Evolutionary conservation across 2,888 invertebrate genomes (phyloP).

Genomic region (Thyatira batis): DNA sequence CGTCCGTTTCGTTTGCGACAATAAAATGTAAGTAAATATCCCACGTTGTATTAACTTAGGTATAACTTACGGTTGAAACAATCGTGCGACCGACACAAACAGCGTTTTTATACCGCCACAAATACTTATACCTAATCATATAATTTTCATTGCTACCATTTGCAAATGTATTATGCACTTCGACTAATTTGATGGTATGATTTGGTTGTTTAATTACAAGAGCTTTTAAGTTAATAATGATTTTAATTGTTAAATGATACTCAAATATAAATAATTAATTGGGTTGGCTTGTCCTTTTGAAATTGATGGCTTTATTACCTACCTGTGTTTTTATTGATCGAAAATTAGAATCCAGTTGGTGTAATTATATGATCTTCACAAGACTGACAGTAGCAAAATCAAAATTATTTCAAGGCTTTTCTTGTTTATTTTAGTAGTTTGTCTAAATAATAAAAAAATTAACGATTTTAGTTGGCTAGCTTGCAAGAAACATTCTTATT

Average conservation of each 20-base stretch:
- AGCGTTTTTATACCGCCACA: not conserved
- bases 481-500: too few relatives aligned
- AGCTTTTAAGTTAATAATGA: not conserved
- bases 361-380: not conserved
- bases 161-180: not conserved
- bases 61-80: slow-evolving; percentile 64
- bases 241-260: slow-evolving; percentile 9
- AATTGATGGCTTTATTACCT: slow-evolving; percentile 1
- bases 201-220: slow-evolving; percentile 4
- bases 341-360: not conserved
- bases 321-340: not conserved
- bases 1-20: slow-evolving; percentile 70
- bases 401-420: slow-evolving; percentile 23
- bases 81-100: slow-evolving; percentile 14
- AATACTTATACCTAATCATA: not conserved
- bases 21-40: slow-evolving; percentile 80
- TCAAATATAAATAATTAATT: slow-evolving; percentile 1
- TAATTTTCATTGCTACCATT: slow-evolving; percentile 1
- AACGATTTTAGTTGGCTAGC: too few relatives aligned
- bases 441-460: too few relatives aligned
- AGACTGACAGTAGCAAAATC: slow-evolving; percentile 4
- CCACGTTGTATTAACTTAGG: slow-evolving; percentile 68
- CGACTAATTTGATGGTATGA: not conserved
- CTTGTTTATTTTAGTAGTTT: too few relatives aligned
- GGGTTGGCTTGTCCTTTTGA: not conserved